Evolutionary conservation across 2,888 invertebrate species (phyloP), one percentile per base, ranked within the genome.

Genomic region (Melieria omissa): DNA sequence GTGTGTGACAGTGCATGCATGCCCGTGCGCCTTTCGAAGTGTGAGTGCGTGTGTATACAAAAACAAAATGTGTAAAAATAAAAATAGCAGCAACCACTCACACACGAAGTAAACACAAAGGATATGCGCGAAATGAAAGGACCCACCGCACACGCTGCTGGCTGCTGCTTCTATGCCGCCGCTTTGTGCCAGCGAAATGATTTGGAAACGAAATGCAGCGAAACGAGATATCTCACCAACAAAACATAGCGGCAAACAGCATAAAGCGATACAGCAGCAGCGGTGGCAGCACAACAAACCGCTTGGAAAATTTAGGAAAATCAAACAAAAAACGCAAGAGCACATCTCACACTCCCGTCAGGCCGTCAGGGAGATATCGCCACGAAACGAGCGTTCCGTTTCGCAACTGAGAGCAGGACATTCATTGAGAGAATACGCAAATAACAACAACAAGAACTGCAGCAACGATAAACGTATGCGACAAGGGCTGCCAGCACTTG

Each of bases 141-240:
- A 9, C 9, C 4, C 52, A 9, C 52, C 52, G 14, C 52, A 52
- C 14, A 52, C 12, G 14, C 12, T 52, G 14, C 14, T 14, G n/a
- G 14, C 52, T n/a, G 10, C 12, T 5, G 14, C 9, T n/a, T 5
- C 52, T 9, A 52, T 52, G 14, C 52, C 5, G 0, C 5, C 14
- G 14, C 52, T n/a, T 52, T 52, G 46, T 60, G 67, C 52, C 29
- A 54, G 47, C 63, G 69, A 69, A 63, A 69, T 69, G 4, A 46
- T 55, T n/a, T 69, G 69, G 69, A 55, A 69, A 69, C 16, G 69
- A 69, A 69, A 69, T 69, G 69, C 69, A 69, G 69, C 69, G 69
- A 69, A 69, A 69, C 69, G 47, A 69, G 63, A 69, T 54, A 29
- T 9, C 14, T 63, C 67, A 63, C 69, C 55, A 44, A 68, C 57